Base-by-base conservation (phyloP, 2,113 vertebrate species). In the Anarhynchus alexandrinus region DNA sequence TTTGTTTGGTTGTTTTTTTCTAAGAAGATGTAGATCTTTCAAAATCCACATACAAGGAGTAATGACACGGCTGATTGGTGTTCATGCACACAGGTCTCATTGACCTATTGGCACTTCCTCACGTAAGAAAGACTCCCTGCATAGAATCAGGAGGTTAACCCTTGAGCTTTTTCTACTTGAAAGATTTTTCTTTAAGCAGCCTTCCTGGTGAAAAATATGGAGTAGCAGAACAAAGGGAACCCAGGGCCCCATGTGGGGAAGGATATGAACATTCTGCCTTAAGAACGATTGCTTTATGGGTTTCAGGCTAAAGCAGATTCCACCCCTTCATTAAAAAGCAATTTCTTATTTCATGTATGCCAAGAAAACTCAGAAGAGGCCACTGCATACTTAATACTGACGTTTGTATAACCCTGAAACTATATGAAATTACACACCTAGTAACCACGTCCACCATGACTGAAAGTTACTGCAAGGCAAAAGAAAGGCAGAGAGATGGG, bases 91-190 rank as follows among this genome's bases (percentile, higher is more conserved):
- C 16, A 92, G 95, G 96, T 96, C 94, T 96, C 82, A 64, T 64
- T 96, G 92, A 94, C 95, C 90, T 84, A 80, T 29, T 88, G 86
- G 88, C 80, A 96, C 52, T 86, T 94, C 82, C 86, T 88, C 79
- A 93, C 10, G 0, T 81, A 73, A 90, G 78, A 94, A 92, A 87
- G 72, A 59, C 86, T 96, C 79, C 82, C 64, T 92, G 76, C 92
- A 78, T 40, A 81, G 82, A 94, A 20, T 82, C 47, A 78, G 67
- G 47, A 90, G 59, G 40, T 6, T 76, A 34, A 61, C 16, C 45
- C 29, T 88, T 47, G 20, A 86, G 38, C 25, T 80, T 94, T 85
- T 76, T 92, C 82, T 92, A 9, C 36, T 64, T 90, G 51, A 74
- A 94, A 92, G 51, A 36, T 55, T 83, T 92, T 86, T 54, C 45